Conservation (phyloP, 2,113 vertebrate genomes). For the Actenoides hombroni region DNA sequence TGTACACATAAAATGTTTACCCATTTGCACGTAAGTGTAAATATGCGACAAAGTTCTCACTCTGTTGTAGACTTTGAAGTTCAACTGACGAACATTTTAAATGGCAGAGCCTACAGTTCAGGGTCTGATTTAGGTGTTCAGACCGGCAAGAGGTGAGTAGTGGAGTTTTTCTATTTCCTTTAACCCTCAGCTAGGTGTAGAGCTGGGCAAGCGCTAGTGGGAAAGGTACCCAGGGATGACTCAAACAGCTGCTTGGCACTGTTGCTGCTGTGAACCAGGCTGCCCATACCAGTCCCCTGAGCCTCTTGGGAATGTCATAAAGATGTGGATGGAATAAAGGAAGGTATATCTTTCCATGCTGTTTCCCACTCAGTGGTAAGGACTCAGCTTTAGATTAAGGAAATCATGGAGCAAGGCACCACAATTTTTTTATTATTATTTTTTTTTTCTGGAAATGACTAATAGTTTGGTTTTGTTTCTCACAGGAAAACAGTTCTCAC, state of each 20-base stretch:
- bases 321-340: too few species aligned
- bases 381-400: neutral
- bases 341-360: rapidly evolving
- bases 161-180: neutral
- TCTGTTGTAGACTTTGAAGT: neutral
- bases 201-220: neutral
- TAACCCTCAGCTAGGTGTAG: neutral
- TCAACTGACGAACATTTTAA: neutral
- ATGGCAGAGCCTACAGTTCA: neutral
- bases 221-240: rapidly evolving
- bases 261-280: neutral
- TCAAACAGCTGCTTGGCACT: neutral
- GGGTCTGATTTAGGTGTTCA: neutral
- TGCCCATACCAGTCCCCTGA: rapidly evolving
- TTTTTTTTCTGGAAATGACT: neutral
- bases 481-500: neutral
- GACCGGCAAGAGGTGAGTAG: too few species aligned
- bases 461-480: neutral
- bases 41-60: neutral
- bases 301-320: neutral
- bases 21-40: neutral
- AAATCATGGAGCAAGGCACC: neutral
- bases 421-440: too few species aligned
- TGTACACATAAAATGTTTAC: neutral
- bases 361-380: neutral